These are phyloP conservation scores for Melanaphis sacchari DNA, from an alignment of 1,140 invertebrate species.

Conservation along the genomic window DNA sequence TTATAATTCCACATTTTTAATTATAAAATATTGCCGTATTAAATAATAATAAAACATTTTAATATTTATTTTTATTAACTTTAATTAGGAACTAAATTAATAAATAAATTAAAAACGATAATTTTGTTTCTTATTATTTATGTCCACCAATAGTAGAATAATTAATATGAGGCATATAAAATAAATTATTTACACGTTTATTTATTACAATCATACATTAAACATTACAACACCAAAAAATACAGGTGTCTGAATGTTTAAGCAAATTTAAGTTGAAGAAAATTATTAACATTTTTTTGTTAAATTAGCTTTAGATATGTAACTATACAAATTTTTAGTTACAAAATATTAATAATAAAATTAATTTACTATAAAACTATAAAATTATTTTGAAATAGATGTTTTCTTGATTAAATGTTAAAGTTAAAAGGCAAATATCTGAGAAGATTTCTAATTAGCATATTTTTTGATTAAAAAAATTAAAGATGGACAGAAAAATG, in stretches of 20 bases:
- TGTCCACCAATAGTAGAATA: background rate
- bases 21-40: background rate
- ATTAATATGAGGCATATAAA: background rate
- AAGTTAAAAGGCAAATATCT: background rate
- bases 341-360: too few species aligned
- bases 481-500: background rate
- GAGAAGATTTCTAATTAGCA: background rate
- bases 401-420: background rate
- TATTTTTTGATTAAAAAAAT: background rate
- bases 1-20: background rate
- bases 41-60: background rate
- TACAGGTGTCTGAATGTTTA: background rate
- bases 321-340: too few species aligned
- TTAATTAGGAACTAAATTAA: background rate
- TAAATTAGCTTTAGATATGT: background rate
- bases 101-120: background rate
- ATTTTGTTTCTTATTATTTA: background rate
- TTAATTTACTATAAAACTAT: too few species aligned
- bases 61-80: background rate
- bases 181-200: background rate
- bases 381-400: too few species aligned
- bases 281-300: background rate
- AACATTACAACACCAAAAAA: background rate
- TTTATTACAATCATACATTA: too few species aligned
- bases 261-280: background rate